phyloP scores from a whole-genome alignment of 1,140 invertebrate genomes.

The Pseudomyrmex cubaensis region DNA sequence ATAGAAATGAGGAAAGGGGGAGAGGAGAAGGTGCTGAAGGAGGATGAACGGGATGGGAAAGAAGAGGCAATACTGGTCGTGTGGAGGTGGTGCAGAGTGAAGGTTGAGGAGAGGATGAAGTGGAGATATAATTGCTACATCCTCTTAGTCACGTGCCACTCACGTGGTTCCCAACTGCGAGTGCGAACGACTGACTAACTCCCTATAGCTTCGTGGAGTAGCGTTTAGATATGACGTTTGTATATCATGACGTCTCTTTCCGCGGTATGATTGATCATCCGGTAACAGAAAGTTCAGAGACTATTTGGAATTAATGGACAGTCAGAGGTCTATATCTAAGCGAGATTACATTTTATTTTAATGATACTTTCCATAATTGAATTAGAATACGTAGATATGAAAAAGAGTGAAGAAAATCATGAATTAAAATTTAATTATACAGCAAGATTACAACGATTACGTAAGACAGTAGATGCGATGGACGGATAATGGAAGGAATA shows the following conservation, averaged over 20 bases:
- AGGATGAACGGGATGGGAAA: slow-evolving; percentile 54
- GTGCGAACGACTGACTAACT: slow-evolving; percentile 65
- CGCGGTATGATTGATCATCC: slow-evolving; percentile 63
- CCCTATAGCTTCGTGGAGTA: slow-evolving; percentile 59
- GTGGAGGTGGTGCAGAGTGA: slow-evolving; percentile 58
- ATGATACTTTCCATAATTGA: slow-evolving; percentile 7
- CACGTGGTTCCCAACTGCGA: slow-evolving; percentile 81
- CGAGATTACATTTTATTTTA: slow-evolving; percentile 45
- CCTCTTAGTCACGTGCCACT: slow-evolving; percentile 83
- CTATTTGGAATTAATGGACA: slow-evolving; percentile 48
- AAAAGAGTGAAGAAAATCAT: neutral
- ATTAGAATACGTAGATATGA: slow-evolving; percentile 1
- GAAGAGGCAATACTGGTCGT: slow-evolving; percentile 54
- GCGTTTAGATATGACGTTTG: slow-evolving; percentile 67
- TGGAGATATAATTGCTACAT: slow-evolving; percentile 81
- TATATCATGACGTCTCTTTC: slow-evolving; percentile 65
- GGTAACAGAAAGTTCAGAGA: slow-evolving; percentile 42
- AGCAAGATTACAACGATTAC: neutral
- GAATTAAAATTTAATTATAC: slow-evolving; percentile 26
- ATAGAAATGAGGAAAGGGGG: neutral
- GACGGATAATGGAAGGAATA: neutral
- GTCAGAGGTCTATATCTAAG: neutral
- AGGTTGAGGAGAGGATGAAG: slow-evolving; percentile 67
- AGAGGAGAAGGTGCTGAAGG: slow-evolving; percentile 46
- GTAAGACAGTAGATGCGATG: neutral